Evolutionary conservation across 1,140 invertebrate species (phyloP), one percentile per base, ranked within the genome.

Genomic region (Drosophila orosa): DNA sequence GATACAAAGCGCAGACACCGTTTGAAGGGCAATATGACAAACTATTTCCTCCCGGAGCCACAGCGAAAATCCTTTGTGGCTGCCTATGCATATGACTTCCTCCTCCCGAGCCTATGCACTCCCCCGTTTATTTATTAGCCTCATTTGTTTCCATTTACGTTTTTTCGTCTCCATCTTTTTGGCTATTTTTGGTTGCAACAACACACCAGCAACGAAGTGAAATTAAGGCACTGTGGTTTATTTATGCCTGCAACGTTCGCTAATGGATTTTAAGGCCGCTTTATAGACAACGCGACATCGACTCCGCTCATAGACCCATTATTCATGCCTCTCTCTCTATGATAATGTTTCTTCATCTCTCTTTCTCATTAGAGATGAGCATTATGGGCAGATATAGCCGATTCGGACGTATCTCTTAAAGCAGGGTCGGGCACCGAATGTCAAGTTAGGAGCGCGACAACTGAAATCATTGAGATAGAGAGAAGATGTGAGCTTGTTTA

Each of bases 211-310:
- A 69, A 74, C 72, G 33, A 47, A 58, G 56, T 68, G 40, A 74
- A 83, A 83, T 83, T 83, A 79, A 84, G 80, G 80, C 72, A 77
- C 48, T 71, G 80, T 68, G 73, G 79, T 83, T 82, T 78, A 83
- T 83, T 83, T 83, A 83, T 82, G 80, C 69, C 61, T 62, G 25
- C 66, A 67, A 59, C 66, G 77, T 84, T 80, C 62, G 58, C 84
- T 89, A 89, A 89, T 89, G 84, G 84, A 78, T 89, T 89, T 78
- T 84, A 89, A 89, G 82, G 84, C 74, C 75, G 69, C 48, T 71
- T 82, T 79, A 86, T 84, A 81, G 74, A 74, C 82, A 80, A 76
- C 62, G 67, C 76, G 74, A 86, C 82, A 78, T 77, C 59, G 44
- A 66, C 71, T 66, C 52, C 37, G 52, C 35, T 47, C 55, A 68